Percentiles rank a stretch among this genome's conserved stretches.
Conservation (phyloP, 1,140 invertebrate genomes). For the Caerostris extrusa region DNA sequence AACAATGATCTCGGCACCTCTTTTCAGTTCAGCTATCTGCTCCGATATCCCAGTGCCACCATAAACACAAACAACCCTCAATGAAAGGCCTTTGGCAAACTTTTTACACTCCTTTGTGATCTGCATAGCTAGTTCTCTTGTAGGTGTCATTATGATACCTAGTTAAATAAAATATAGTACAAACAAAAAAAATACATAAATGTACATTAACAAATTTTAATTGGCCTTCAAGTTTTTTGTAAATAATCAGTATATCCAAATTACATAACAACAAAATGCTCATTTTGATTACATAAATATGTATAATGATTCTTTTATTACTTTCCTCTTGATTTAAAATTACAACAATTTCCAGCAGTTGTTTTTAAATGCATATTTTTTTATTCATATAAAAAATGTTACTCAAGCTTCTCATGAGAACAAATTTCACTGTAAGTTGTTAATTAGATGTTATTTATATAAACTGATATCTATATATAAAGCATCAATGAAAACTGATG, state of each 20-base stretch:
- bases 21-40: slow-evolving; percentile 98
- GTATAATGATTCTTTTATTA: no score
- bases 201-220: background rate
- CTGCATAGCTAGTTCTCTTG: slow-evolving; percentile 98
- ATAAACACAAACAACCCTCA: slow-evolving; percentile 97
- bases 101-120: slow-evolving; percentile 98
- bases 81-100: slow-evolving; percentile 93
- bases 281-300: no score
- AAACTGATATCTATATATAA: no score
- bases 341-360: no score
- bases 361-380: no score
- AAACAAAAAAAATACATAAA: background rate
- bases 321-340: no score
- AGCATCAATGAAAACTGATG: no score
- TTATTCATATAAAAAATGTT: no score
- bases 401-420: no score
- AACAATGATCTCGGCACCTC: slow-evolving; percentile 98
- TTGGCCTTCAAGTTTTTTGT: background rate
- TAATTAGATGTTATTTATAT: no score
- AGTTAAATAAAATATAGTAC: slow-evolving; percentile 29
- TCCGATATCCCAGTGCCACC: slow-evolving; percentile 97
- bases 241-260: background rate
- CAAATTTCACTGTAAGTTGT: no score
- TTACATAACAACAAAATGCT: no score
- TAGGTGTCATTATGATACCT: slow-evolving; percentile 98